phyloP scores from a whole-genome alignment of 2,888 invertebrate species.

The Nemurella pictetii region DNA sequence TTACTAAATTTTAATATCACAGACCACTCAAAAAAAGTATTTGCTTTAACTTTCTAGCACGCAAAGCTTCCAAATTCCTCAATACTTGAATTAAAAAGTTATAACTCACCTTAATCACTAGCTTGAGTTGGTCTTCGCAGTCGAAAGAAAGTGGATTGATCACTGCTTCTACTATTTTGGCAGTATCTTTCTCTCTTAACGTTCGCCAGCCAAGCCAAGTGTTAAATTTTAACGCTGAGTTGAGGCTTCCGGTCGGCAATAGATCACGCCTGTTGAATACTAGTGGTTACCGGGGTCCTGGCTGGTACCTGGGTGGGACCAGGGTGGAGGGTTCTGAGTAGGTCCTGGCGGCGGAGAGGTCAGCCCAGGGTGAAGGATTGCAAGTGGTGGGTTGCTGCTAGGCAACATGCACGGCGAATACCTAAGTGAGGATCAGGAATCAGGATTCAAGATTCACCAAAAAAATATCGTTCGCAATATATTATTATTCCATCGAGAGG shows the following conservation, averaged over 20 bases:
- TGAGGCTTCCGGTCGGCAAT: slow-evolving; percentile 11
- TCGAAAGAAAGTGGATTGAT: no score
- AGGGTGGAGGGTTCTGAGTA: not conserved
- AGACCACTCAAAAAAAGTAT: no score
- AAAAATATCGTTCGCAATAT: not conserved
- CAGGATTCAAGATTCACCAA: not conserved
- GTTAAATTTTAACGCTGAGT: slow-evolving; percentile 24
- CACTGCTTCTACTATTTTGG: not conserved
- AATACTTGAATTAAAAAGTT: no score
- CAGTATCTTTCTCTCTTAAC: not conserved
- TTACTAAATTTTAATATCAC: no score
- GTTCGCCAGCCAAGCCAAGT: not conserved
- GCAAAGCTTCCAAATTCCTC: no score
- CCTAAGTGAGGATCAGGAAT: not conserved
- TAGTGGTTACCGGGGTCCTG: not conserved
- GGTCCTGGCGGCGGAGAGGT: not conserved
- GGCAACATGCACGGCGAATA: not conserved
- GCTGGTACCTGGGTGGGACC: not conserved
- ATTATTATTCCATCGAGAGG: not conserved
- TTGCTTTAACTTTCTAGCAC: no score
- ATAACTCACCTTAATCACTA: no score
- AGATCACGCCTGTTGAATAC: slow-evolving; percentile 24
- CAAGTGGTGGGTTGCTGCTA: not conserved
- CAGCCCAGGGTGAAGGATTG: not conserved
- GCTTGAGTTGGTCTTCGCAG: no score